Base-by-base conservation (phyloP, 2,888 invertebrate species). In the Caradrina clavipalpis region DNA sequence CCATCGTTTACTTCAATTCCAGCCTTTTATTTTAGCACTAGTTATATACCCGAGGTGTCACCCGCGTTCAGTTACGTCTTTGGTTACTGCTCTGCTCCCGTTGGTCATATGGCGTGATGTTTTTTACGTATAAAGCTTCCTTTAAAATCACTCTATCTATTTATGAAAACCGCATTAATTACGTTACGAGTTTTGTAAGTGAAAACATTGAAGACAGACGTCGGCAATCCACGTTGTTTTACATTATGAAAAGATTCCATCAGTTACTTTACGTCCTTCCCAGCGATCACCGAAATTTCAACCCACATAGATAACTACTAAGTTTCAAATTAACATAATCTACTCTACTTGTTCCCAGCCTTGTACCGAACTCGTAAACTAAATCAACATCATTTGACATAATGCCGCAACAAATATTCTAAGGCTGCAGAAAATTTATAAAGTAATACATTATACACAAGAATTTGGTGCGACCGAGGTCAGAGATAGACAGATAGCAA, bases 401-500 rank as follows among this genome's bases (percentile, higher is more conserved):
- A 63, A 73, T 68, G 67, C 71, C 39, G 57, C 50, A 68, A 67
- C 66, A 67, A 59, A 76, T 76, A 76, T 63, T 60, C 49, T 50
- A 70, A 58, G 17, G 13, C 49, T 58, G 50, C 65, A 56, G 59
- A 73, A 68, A 66, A 64, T 62, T 4, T 61, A 61, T 71, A 81
- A 74, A 80, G 63, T 80, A 73, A 77, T 70, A 69, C 21, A 68
- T 72, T 69, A 67, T 31, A 69, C 49, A 26, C 59, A 79, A 84
- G 79, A 76, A 81, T 81, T 81, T 74, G 47, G 71, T 69, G 47
- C 72, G 49, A 42, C 31, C 84, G 84, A 84, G 82, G 82, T 81
- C 82, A 81, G 22, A 81, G 84, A 83, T 83, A 79, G 68, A 76
- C 62, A 53, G 82, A 76, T 81, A 82, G 50, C 49, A 62, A 69